Evolutionary conservation across 2,888 invertebrate genomes (phyloP).

Genomic region (Lamellibrachia columna): DNA sequence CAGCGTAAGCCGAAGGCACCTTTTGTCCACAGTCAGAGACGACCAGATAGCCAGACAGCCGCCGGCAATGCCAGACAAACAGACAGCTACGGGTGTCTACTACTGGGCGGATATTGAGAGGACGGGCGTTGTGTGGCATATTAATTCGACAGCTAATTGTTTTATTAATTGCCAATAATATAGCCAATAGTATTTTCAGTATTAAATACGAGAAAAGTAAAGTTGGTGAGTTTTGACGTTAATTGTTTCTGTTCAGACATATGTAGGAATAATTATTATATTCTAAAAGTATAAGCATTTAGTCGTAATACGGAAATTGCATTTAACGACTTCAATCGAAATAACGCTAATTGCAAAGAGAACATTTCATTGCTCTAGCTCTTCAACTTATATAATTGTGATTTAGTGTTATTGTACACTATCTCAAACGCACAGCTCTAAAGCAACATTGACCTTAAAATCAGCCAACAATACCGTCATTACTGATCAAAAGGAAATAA

Average conservation of each 20-base stretch:
- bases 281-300: neutral
- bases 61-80: neutral
- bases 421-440: no score
- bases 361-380: no score
- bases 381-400: no score
- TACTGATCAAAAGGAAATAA: no score
- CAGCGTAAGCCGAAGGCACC: neutral
- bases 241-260: neutral
- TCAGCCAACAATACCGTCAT: no score
- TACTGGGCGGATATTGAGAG: neutral
- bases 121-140: neutral
- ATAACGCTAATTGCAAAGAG: neutral
- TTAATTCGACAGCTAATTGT: neutral
- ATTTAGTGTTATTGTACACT: no score
- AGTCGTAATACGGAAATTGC: neutral
- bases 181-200: neutral
- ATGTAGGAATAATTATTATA: neutral
- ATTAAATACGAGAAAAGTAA: neutral
- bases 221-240: neutral
- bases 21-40: neutral
- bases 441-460: no score
- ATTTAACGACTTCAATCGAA: neutral
- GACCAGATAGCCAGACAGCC: neutral
- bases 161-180: constrained; percentile 16
- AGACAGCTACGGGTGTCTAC: neutral